Evolutionary conservation across 2,888 invertebrate species (phyloP), one percentile per base, ranked within the genome.

Genomic region (Hemicrepidius hirtus): DNA sequence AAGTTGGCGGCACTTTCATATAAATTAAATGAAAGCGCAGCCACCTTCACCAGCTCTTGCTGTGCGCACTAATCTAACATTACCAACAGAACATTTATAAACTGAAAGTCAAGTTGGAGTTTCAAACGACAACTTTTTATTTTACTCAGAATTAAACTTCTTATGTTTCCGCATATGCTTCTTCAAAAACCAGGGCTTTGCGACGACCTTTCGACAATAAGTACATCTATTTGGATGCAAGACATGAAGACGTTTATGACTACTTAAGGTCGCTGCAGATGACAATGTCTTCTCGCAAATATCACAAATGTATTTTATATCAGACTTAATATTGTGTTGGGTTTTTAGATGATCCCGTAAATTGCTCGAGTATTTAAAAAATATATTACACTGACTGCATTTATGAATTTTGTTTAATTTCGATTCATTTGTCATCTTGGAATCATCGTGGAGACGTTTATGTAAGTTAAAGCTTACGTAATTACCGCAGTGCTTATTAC

Each of bases 391-490:
- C 7, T 32, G 7, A 0, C 6, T 1, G 18, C 69, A 69, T 13
- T 63, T 63, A 21, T 62, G 35, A 7, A 13, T 37, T 5, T 13
- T n/a, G 1, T 0, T 40, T n/a, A 5, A 7, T 37, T 35, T 53
- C 3, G 37, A 20, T 40, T 18, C 18, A 1, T 16, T 35, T 16
- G 16, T 2, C 9, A 18, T 46, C 20, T 59, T 64, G 9, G 2
- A n/a, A 16, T 18, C 28, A 57, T 46, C 41, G 18, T 72, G 72
- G 12, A 72, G 37, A 1, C 64, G 68, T 16, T 72, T 72, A 41
- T 72, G 72, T 13, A 72, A 46, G 16, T 7, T 59, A 28, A 68
- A 72, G 32, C 72, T 72, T 2, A 55, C 57, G 18, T 57, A 72
- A 41, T 21, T 72, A 20, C 72, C 72, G 13, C 68, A 72, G 49